Evolutionary conservation across 2,113 vertebrate species (phyloP), one percentile per base, ranked within the genome.

Genomic region (Xyrauchen texanus): DNA sequence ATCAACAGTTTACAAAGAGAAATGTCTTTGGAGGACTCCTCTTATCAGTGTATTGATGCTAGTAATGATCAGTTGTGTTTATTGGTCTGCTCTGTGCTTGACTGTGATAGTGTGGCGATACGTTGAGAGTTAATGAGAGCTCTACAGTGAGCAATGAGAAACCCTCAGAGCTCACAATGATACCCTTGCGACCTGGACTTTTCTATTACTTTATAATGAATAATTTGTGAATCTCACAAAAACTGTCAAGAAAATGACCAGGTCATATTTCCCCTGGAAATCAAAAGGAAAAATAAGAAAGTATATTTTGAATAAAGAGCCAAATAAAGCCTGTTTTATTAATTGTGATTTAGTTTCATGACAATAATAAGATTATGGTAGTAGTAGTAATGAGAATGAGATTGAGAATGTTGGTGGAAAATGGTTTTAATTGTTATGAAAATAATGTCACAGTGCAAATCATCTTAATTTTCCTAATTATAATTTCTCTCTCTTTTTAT

Each of bases 61-160:
- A 34, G 12, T 78, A 71, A 68, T 12, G 76, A 46, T 75, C 34
- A 34, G 63, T 21, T 11, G 71, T 81, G 85, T 82, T 86, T 83
- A 87, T 87, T 82, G 82, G 83, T 82, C 46, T 49, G 55, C 81
- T 82, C 71, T 60, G 58, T 77, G 79, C 61, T 60, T 46, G 68
- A 57, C 77, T 78, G 10, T 60, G 72, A 68, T 77, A 66, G 57
- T 76, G 57, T 21, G 57, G 53, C 34, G 7, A 74, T 13, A 8
- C 61, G 21, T 34, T 79, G 81, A 81, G 76, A 82, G 83, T 83
- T 81, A 86, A 84, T 88, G 82, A 89, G 79, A 84, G 75, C 71
- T 77, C 61, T 83, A 68, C 74, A 9, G 58, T 78, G 81, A 66
- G 78, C 70, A 78, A 79, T 76, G 66, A 11, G 73, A 70, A 21